phyloP scores from a whole-genome alignment of 2,113 vertebrate species.

The Chaenogobius annularis region DNA sequence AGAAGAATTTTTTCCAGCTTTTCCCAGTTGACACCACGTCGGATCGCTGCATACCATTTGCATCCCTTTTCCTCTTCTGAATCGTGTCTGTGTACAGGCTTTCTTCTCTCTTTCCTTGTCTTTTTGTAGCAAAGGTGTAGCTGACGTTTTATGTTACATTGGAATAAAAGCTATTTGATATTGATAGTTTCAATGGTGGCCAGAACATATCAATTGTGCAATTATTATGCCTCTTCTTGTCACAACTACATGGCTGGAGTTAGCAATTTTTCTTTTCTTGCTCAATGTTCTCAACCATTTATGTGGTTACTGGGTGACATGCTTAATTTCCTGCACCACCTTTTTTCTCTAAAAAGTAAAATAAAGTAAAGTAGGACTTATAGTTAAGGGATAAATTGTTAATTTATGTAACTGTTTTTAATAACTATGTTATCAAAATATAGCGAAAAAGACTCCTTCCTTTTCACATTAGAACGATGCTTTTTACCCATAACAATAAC shows the following conservation, averaged over 20 bases:
- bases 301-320: neutral
- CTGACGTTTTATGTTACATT: neutral
- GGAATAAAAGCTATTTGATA: neutral
- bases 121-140: neutral
- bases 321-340: neutral
- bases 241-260: neutral
- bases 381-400: too few relatives aligned
- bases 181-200: neutral
- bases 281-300: neutral
- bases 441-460: too few relatives aligned
- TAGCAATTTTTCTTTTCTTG: neutral
- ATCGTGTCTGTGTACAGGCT: conserved; percentile 9
- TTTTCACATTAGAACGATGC: neutral
- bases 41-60: conserved; percentile 39
- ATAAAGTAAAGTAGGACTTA: too few relatives aligned
- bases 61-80: conserved; percentile 17
- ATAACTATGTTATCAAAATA: too few relatives aligned
- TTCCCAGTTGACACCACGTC: conserved; percentile 24
- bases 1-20: neutral
- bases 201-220: too few relatives aligned
- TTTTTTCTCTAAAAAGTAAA: too few relatives aligned
- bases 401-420: too few relatives aligned
- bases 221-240: neutral
- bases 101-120: conserved; percentile 7
- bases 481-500: too few relatives aligned